Conservation (phyloP, 2,113 vertebrate species). For the Chaenocephalus aceratus region DNA sequence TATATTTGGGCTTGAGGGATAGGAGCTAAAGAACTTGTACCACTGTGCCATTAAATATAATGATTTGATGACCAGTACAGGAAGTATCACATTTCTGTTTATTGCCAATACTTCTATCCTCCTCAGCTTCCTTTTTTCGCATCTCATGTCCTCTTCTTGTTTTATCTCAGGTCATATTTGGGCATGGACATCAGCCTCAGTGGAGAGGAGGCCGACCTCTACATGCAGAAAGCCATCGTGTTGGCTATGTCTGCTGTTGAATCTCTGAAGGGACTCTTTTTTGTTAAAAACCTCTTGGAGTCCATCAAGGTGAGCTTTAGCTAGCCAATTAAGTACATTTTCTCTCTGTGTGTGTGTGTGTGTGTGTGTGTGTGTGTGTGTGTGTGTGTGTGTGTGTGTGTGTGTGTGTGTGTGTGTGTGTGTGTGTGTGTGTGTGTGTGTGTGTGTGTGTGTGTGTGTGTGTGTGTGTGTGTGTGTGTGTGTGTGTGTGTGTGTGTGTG, state of each 20-base stretch:
- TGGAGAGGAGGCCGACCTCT: conserved; percentile 84
- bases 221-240: conserved; percentile 81
- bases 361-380: background rate
- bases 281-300: conserved; percentile 88
- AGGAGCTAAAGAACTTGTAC: background rate
- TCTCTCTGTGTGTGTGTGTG: background rate
- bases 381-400: too few species aligned
- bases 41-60: background rate
- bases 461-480: too few species aligned
- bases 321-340: background rate
- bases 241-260: conserved; percentile 72
- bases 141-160: background rate
- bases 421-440: too few species aligned
- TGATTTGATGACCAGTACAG: background rate
- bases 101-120: background rate
- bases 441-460: too few species aligned
- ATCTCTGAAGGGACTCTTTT: conserved; percentile 86
- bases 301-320: conserved; percentile 89
- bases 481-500: too few species aligned
- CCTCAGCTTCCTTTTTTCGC: background rate
- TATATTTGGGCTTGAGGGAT: conserved; percentile 2
- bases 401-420: too few species aligned
- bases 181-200: conserved; percentile 87
- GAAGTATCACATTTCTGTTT: background rate
- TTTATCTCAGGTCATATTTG: conserved; percentile 84